A percentile compares a stretch with the other conserved stretches of the same genome.
Evolutionary conservation across 2,113 vertebrate species (phyloP).

Genomic region (Ceuthmochares aereus): DNA sequence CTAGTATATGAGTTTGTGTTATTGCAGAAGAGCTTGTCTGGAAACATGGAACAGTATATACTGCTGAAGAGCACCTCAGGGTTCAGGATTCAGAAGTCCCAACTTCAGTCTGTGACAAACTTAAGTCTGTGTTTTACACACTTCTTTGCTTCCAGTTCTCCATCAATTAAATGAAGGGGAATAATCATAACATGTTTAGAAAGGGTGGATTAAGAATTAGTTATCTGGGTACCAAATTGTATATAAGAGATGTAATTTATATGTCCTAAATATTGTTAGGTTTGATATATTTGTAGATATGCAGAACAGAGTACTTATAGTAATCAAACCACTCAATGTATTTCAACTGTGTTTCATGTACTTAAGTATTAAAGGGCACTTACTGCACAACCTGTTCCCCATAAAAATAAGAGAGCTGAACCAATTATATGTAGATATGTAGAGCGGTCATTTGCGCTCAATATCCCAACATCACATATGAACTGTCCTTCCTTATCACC

Average conservation of each 20-base stretch:
- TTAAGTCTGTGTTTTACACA: neutral
- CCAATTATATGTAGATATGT: neutral
- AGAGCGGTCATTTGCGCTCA: neutral
- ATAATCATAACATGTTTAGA: neutral
- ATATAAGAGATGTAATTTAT: neutral
- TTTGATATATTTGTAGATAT: neutral
- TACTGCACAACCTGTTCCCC: neutral
- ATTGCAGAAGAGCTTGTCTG: neutral
- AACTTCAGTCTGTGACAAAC: neutral
- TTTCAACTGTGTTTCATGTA: neutral
- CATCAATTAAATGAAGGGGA: neutral
- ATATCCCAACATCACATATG: neutral
- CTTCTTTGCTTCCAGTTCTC: neutral
- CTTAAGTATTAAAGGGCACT: neutral
- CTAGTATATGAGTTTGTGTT: rapidly evolving
- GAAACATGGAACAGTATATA: neutral
- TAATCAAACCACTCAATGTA: neutral
- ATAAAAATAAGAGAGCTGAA: neutral
- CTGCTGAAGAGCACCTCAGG: neutral
- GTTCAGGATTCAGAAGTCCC: neutral
- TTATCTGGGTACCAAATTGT: neutral
- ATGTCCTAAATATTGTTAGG: neutral
- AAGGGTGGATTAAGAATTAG: neutral
- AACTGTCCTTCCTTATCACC: neutral
- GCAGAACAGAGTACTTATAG: neutral